Base-by-base conservation (phyloP, 92 coral and sea anemone species). In the Zoanthus sociatus region DNA sequence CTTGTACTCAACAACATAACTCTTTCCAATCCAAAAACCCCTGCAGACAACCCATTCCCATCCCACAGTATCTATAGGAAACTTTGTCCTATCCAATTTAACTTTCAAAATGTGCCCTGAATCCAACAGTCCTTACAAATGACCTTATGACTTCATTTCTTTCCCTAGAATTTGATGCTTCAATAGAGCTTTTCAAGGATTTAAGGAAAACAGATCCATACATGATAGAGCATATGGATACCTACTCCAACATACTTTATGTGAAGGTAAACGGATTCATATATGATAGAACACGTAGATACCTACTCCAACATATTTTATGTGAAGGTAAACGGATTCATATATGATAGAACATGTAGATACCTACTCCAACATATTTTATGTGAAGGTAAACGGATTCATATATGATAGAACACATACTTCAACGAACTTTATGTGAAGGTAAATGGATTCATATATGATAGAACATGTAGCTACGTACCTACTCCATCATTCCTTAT, bases 321-420 rank as follows among this genome's bases (percentile, higher is more conserved):
- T 37, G 17, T 73, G 54, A 33, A 73, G 51, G 11, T 13, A 9
- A 73, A 50, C 15, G 6, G 70, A 64, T 63, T 98, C 98, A 14
- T 94, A 73, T 63, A 91, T 91, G 9, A 84, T 94, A 47, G 98
- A 96, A n/a, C 95, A 96, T 79, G 90, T 96, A 92, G 98, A 96
- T 37, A 37, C 12, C 4, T 50, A 50, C 10, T 7, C 55, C 55
- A 3, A 0, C 55, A 50, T 50, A 50, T 5, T 50, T 7, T 50
- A 50, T 7, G 12, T 11, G 17, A 12, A 58, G 55, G 32, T 73
- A 20, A 75, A 53, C 2, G 8, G 72, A 67, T 54, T 96, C 99
- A 12, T 96, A 76, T 67, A 91, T 91, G 12, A 84, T 96, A 51
- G 98, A 96, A 20, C 96, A 96, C 85, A 89, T 94, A 94, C 1